Conservation (phyloP, 1,140 invertebrate genomes). For the Armadillidium nasatum region DNA sequence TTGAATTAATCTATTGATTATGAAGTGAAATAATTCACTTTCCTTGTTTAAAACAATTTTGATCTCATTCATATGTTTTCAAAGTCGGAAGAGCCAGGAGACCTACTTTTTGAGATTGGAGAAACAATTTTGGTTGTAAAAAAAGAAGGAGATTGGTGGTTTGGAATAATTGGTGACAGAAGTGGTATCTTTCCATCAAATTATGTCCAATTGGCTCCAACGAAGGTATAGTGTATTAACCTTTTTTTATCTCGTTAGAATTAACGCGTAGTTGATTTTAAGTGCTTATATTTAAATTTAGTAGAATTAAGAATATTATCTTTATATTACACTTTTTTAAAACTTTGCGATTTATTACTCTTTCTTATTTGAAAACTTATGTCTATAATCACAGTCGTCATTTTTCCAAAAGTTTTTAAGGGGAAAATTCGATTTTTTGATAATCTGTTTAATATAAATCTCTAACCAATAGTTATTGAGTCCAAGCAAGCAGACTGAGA, state of each 20-base stretch:
- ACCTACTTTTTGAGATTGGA: slow-evolving; percentile 84
- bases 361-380: no score
- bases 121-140: slow-evolving; percentile 82
- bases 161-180: slow-evolving; percentile 75
- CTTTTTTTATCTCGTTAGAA: no score
- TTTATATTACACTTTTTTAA: no score
- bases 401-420: no score
- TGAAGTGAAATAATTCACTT: background rate
- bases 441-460: no score
- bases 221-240: slow-evolving; percentile 31
- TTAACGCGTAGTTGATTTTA: no score
- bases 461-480: slow-evolving; percentile 5
- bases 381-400: no score
- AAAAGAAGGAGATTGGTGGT: slow-evolving; percentile 97
- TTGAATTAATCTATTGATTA: background rate
- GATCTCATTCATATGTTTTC: slow-evolving; percentile 48
- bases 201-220: slow-evolving; percentile 63
- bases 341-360: no score
- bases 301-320: no score
- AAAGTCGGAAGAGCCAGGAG: slow-evolving; percentile 77
- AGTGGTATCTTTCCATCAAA: slow-evolving; percentile 93
- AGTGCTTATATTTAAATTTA: no score
- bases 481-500: background rate
- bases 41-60: slow-evolving; percentile 45
- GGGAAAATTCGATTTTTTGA: no score